Evolutionary conservation across 2,113 vertebrate genomes (phyloP).

Genomic region (Solea senegalensis): DNA sequence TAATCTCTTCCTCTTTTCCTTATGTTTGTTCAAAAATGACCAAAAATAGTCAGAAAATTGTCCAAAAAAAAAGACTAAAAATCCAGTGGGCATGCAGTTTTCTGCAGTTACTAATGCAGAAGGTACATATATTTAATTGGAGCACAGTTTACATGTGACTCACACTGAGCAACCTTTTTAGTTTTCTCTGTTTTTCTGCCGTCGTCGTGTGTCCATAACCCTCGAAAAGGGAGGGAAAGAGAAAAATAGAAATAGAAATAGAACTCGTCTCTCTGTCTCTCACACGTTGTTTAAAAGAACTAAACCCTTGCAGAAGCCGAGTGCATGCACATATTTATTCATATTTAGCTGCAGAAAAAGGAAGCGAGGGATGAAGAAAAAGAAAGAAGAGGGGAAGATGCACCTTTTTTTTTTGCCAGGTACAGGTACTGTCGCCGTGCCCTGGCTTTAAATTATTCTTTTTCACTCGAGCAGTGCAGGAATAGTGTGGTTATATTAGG

Average conservation of each 20-base stretch:
- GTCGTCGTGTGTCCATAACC: constrained; percentile 50
- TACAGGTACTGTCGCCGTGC: constrained; percentile 1
- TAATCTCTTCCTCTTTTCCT: no score
- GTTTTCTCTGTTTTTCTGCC: no score
- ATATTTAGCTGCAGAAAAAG: constrained; percentile 30
- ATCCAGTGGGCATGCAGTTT: no score
- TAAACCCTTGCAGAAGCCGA: constrained; percentile 36
- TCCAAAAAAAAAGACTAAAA: no score
- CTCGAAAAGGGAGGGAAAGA: constrained; percentile 12
- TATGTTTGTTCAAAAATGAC: no score
- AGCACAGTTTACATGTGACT: no score
- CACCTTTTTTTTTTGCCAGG: constrained; percentile 1
- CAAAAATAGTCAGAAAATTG: no score
- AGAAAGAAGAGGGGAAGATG: constrained; percentile 6
- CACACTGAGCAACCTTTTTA: no score
- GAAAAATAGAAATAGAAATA: background rate
- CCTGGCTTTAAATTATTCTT: constrained; percentile 18
- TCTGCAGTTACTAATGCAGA: no score
- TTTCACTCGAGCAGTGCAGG: constrained; percentile 32
- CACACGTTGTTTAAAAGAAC: constrained; percentile 35
- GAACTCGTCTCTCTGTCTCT: constrained; percentile 2
- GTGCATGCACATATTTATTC: constrained; percentile 56
- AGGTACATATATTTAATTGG: no score
- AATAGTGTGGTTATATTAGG: constrained; percentile 33
- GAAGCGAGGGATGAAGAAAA: constrained; percentile 33